phyloP scores from a whole-genome alignment of 2,797 vertebrate genomes.

The Rhodeus uyekii region DNA sequence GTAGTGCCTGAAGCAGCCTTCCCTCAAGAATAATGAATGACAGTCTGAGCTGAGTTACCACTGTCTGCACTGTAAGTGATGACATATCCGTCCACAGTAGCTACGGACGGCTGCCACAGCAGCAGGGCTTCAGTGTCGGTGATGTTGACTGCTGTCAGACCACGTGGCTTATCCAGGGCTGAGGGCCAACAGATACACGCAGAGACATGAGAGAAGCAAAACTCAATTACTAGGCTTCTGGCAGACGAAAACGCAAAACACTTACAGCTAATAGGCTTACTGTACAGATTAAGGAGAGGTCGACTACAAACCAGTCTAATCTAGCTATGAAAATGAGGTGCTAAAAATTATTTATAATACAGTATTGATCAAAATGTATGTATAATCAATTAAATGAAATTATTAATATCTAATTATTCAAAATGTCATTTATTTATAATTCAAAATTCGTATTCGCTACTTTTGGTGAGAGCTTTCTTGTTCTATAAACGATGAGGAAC shows the following conservation, averaged over 20 bases:
- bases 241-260: not conserved
- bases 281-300: not conserved
- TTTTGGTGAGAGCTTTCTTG: not conserved
- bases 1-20: not conserved
- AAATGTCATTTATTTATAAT: no score
- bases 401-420: no score
- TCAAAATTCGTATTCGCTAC: not conserved
- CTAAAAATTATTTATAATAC: not conserved
- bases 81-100: constrained; percentile 89
- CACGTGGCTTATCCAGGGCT: constrained; percentile 92
- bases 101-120: constrained; percentile 92
- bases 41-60: constrained; percentile 72
- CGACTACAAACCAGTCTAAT: not conserved
- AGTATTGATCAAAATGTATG: not conserved
- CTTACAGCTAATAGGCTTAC: not conserved
- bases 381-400: not conserved
- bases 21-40: not conserved
- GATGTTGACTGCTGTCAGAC: constrained; percentile 86
- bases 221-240: not conserved
- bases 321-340: not conserved
- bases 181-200: constrained; percentile 53
- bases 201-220: constrained; percentile 38
- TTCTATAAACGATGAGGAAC: no score
- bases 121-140: constrained; percentile 88
- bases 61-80: constrained; percentile 87